These are phyloP conservation scores for Catostomus latipinnis DNA, from an alignment of 2,797 vertebrate species.

Conservation along the genomic window DNA sequence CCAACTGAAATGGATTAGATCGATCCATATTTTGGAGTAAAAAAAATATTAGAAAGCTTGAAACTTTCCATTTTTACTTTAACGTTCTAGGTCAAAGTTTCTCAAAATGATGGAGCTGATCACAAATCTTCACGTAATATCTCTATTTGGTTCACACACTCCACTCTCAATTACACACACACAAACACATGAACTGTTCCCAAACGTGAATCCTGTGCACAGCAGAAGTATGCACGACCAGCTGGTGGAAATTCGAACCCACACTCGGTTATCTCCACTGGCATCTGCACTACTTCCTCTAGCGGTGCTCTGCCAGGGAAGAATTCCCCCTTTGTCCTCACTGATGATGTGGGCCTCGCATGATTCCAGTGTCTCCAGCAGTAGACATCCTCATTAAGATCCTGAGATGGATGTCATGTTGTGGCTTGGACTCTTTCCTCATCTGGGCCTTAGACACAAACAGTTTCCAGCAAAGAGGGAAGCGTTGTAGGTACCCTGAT, in stretches of 20 bases:
- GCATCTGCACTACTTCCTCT: conserved; percentile 55
- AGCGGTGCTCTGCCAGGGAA: conserved; percentile 35
- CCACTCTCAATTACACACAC: conserved; percentile 23
- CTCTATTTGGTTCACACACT: conserved; percentile 19
- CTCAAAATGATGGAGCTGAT: no score
- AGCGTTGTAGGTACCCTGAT: conserved; percentile 21
- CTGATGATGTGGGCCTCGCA: conserved; percentile 46
- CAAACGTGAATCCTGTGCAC: background rate
- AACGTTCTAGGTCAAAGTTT: no score
- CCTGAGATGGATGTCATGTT: conserved; percentile 40
- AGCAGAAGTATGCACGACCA: conserved; percentile 48
- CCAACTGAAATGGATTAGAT: no score
- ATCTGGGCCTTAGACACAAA: conserved; percentile 34
- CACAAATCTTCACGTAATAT: background rate
- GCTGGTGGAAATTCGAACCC: conserved; percentile 51
- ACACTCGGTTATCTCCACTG: conserved; percentile 51
- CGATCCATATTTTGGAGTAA: no score
- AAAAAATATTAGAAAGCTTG: no score
- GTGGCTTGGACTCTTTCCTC: conserved; percentile 36
- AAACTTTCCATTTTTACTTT: no score
- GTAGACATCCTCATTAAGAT: conserved; percentile 45
- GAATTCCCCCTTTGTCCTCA: conserved; percentile 56
- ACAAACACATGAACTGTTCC: background rate
- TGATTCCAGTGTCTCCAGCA: conserved; percentile 35
- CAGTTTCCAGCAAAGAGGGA: conserved; percentile 19